Evolutionary conservation across 2,113 vertebrate genomes (phyloP).

Genomic region (Thryonomys swinderianus): DNA sequence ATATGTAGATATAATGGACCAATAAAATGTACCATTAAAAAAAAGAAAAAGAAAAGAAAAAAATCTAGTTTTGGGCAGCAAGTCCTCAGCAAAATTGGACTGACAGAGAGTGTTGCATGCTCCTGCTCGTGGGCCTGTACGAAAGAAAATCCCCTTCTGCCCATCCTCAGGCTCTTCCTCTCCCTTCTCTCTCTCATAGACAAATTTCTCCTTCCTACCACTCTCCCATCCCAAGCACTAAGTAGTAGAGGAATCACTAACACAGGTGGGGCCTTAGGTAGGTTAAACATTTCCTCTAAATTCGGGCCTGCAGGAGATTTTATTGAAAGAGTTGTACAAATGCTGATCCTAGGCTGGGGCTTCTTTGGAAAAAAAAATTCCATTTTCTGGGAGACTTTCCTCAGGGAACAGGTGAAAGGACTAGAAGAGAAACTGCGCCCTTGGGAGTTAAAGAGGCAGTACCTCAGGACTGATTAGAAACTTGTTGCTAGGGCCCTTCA

Average conservation of each 20-base stretch:
- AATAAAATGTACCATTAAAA: no score
- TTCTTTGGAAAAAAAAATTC: conserved; percentile 36
- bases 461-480: not conserved
- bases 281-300: conserved; percentile 16
- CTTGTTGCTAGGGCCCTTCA: not conserved
- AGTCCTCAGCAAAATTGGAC: not conserved
- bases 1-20: no score
- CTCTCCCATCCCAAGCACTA: not conserved
- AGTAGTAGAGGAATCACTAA: not conserved
- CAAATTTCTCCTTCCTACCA: not conserved
- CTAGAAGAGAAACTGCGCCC: not conserved
- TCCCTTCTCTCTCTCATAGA: not conserved
- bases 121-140: not conserved
- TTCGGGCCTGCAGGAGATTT: not conserved
- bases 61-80: not conserved
- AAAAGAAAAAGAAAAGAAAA: not conserved
- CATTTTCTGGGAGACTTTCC: conserved; percentile 22
- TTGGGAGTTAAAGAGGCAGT: not conserved
- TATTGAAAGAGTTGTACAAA: not conserved
- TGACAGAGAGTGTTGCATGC: not conserved
- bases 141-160: not conserved
- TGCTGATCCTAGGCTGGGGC: conserved; percentile 12
- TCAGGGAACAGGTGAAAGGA: not conserved
- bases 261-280: not conserved
- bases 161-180: not conserved